Evolutionary conservation across 2,888 invertebrate species (phyloP).

Genomic region (Trissonchulus latispiculum): DNA sequence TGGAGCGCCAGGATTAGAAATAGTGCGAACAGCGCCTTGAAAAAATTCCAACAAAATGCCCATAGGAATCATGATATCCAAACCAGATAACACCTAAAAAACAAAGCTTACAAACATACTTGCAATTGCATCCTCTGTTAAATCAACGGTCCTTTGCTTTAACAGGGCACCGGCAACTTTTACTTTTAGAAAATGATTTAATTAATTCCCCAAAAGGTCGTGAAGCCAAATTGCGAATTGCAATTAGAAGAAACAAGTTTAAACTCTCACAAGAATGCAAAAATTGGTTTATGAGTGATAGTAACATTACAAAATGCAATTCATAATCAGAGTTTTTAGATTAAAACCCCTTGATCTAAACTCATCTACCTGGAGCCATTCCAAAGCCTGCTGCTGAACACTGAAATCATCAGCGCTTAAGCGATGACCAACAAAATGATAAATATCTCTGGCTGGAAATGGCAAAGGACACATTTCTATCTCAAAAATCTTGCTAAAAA

Average conservation of each 20-base stretch:
- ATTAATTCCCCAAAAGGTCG: too few species aligned
- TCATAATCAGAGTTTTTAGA: neutral
- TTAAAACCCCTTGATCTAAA: neutral
- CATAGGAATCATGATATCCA: constrained; percentile 49
- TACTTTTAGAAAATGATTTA: too few species aligned
- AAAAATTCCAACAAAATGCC: constrained; percentile 46
- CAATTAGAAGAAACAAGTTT: neutral
- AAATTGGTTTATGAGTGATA: too few species aligned
- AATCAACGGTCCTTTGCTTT: too few species aligned
- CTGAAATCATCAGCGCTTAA: constrained; percentile 52
- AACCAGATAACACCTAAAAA: constrained; percentile 47
- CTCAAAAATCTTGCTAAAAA: constrained; percentile 78
- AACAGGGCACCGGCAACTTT: too few species aligned
- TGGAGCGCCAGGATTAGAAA: neutral
- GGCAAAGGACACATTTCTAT: constrained; percentile 88
- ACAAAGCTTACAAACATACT: too few species aligned
- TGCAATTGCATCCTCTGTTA: too few species aligned
- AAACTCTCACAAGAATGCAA: neutral
- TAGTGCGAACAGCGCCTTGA: constrained; percentile 33
- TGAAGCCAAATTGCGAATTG: too few species aligned
- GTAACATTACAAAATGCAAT: neutral
- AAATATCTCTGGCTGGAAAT: constrained; percentile 85
- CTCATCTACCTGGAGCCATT: constrained; percentile 48
- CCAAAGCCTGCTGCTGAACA: constrained; percentile 49
- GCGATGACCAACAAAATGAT: constrained; percentile 76